These are phyloP conservation scores for Mythimna albipuncta DNA, from an alignment of 2,888 invertebrate genomes.

Conservation along the genomic window DNA sequence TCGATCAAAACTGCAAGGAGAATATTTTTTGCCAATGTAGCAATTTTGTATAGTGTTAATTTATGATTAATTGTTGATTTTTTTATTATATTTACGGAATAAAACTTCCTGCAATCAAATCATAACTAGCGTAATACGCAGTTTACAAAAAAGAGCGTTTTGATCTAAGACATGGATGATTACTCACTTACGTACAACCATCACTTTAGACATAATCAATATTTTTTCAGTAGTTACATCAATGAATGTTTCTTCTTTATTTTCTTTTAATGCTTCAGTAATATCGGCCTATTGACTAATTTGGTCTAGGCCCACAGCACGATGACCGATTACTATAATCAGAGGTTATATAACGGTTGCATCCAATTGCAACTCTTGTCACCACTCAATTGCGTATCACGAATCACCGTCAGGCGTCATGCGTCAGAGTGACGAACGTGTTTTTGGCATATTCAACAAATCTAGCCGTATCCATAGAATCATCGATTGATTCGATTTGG, in stretches of 20 bases:
- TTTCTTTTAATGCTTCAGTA: constrained; percentile 35
- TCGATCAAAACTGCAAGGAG: background rate
- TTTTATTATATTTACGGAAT: background rate
- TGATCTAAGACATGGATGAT: background rate
- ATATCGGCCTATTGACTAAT: constrained; percentile 29
- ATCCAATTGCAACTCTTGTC: constrained; percentile 28
- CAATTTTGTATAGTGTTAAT: too few species aligned
- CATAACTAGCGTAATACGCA: background rate
- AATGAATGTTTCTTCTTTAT: constrained; percentile 2
- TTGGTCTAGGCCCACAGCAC: constrained; percentile 26
- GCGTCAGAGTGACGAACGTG: background rate
- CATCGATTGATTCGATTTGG: too few species aligned
- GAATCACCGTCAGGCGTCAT: background rate
- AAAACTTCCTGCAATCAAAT: background rate
- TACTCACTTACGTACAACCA: constrained; percentile 2
- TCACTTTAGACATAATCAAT: constrained; percentile 12
- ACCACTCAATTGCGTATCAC: background rate
- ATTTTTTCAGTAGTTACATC: constrained; percentile 13
- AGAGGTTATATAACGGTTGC: constrained; percentile 55
- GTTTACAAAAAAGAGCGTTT: background rate
- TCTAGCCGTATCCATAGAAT: background rate
- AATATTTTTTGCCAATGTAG: background rate
- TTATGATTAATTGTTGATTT: background rate
- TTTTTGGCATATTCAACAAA: background rate
- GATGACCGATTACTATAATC: constrained; percentile 21